Evolutionary conservation across 2,797 vertebrate species (phyloP).

Genomic region (Myotis findleyi): DNA sequence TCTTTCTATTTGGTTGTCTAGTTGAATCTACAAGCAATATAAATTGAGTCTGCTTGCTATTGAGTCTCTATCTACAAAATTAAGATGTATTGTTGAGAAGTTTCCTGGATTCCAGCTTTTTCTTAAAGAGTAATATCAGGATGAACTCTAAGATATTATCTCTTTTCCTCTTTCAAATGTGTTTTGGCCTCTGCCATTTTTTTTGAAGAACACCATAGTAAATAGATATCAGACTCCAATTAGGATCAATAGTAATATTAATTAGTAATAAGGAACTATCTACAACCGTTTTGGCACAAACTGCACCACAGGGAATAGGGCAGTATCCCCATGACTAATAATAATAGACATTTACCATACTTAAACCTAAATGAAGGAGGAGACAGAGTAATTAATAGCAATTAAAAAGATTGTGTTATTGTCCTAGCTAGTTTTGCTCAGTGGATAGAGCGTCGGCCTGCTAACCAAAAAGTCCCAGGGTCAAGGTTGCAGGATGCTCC

Average conservation of each 20-base stretch:
- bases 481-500: too few species aligned
- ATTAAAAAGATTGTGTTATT: neutral
- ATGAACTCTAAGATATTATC: neutral
- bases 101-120: neutral
- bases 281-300: neutral
- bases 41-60: neutral
- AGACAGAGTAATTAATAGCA: neutral
- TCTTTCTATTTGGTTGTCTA: conserved; percentile 2
- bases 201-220: neutral
- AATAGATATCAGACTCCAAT: neutral
- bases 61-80: neutral
- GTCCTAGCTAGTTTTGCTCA: too few species aligned
- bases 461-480: too few species aligned
- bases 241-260: neutral
- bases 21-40: neutral
- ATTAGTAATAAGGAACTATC: neutral
- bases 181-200: neutral
- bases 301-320: neutral
- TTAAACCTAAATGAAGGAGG: neutral
- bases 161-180: neutral
- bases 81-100: neutral
- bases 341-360: neutral
- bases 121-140: neutral
- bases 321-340: neutral
- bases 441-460: too few species aligned